phyloP scores from a whole-genome alignment of 2,113 vertebrate genomes.

The Gambusia holbrooki region DNA sequence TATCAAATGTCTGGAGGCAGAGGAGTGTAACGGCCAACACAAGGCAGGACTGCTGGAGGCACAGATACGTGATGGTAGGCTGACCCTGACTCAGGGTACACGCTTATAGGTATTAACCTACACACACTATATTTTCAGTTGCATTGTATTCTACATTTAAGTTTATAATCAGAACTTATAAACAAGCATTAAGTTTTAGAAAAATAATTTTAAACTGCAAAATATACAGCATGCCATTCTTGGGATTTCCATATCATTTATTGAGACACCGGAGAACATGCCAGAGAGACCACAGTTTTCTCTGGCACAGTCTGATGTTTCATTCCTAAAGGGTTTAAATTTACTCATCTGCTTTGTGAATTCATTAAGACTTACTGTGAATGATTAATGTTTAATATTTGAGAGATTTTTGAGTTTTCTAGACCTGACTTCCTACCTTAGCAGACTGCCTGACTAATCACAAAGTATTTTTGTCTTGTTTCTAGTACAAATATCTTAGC shows the following conservation, averaged over 20 bases:
- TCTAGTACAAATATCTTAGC: no score
- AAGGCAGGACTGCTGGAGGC: slow-evolving; percentile 53
- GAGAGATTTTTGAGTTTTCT: no score
- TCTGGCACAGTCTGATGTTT: not conserved
- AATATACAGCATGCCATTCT: not conserved
- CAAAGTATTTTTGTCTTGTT: no score
- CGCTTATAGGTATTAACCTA: not conserved
- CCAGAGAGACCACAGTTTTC: no score
- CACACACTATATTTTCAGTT: not conserved
- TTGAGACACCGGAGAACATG: not conserved
- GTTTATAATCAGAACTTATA: not conserved
- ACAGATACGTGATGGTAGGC: slow-evolving; percentile 46
- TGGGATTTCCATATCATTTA: not conserved
- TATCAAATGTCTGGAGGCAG: slow-evolving; percentile 55
- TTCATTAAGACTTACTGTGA: not conserved
- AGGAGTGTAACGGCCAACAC: slow-evolving; percentile 59
- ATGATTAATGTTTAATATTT: no score
- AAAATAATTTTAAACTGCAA: not conserved
- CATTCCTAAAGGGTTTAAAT: not conserved
- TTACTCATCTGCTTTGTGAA: not conserved
- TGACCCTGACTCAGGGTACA: slow-evolving; percentile 57
- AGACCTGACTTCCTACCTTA: no score
- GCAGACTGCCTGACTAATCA: no score
- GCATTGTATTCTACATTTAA: not conserved
- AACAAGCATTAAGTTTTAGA: not conserved